Evolutionary conservation across 2,113 vertebrate species (phyloP).

Genomic region (Mirza zaza): DNA sequence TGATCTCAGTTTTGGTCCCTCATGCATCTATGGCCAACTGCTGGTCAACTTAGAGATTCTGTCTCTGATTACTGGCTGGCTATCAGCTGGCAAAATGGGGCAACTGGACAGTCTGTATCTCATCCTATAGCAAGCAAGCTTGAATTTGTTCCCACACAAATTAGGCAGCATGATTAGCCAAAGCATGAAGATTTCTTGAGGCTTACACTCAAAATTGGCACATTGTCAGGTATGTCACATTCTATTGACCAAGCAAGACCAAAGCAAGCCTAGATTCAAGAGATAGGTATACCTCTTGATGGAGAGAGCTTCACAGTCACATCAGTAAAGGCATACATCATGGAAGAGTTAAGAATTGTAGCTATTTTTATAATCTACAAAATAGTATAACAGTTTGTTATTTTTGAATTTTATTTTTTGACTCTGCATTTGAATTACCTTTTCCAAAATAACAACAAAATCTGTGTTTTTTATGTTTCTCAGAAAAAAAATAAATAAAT

Average conservation of each 20-base stretch:
- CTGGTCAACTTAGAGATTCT: background rate
- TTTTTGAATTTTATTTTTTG: slow-evolving; percentile 34
- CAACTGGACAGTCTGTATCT: background rate
- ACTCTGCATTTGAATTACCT: slow-evolving; percentile 32
- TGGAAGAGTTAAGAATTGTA: background rate
- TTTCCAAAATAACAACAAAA: slow-evolving; percentile 42
- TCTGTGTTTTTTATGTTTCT: slow-evolving; percentile 23
- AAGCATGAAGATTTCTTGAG: background rate
- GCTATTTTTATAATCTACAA: background rate
- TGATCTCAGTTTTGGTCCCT: background rate
- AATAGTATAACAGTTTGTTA: background rate
- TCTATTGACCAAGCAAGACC: background rate
- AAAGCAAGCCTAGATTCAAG: background rate
- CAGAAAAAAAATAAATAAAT: slow-evolving; percentile 16
- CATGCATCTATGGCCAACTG: background rate
- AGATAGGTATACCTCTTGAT: background rate
- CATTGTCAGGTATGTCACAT: background rate
- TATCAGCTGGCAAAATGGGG: background rate
- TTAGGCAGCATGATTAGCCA: background rate
- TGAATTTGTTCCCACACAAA: background rate
- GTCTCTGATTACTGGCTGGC: background rate
- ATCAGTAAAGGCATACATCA: background rate
- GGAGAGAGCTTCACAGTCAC: background rate
- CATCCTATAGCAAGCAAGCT: background rate
- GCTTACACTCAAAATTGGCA: background rate